A percentile compares a stretch with the other conserved stretches of the same genome.
Evolutionary conservation across 1,140 invertebrate genomes (phyloP).

Genomic region (Antheraea pernyi): DNA sequence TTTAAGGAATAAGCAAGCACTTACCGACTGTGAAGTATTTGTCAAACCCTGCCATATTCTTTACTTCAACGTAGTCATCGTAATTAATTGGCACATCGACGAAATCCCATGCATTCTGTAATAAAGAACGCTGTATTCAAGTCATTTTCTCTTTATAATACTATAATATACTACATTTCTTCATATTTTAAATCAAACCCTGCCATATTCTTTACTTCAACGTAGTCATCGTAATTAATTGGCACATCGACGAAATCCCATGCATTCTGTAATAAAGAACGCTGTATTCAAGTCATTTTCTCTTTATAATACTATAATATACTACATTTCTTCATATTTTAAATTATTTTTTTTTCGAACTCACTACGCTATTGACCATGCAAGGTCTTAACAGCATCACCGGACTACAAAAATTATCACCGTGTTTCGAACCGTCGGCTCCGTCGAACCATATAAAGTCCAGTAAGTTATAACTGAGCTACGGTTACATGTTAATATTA

Average conservation of each 20-base stretch:
- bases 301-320: too few relatives aligned
- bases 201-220: constrained; percentile 78
- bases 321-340: too few relatives aligned
- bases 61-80: constrained; percentile 71
- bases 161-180: too few relatives aligned
- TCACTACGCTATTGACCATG: too few relatives aligned
- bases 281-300: constrained; percentile 3
- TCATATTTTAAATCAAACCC: constrained; percentile 73
- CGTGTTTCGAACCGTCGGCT: too few relatives aligned
- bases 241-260: constrained; percentile 80
- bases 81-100: constrained; percentile 67
- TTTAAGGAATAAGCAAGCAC: constrained; percentile 27
- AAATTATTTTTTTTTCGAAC: too few relatives aligned
- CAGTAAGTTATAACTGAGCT: too few relatives aligned
- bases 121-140: constrained; percentile 27
- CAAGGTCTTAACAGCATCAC: too few relatives aligned
- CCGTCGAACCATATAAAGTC: too few relatives aligned
- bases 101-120: constrained; percentile 84
- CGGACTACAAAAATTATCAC: too few relatives aligned
- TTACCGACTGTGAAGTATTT: constrained; percentile 79
- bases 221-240: constrained; percentile 64
- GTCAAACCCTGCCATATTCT: constrained; percentile 80
- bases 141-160: background rate
- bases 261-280: constrained; percentile 78
- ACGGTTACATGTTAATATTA: too few relatives aligned